Base-by-base conservation (phyloP, 2,797 vertebrate genomes). In the Tadarida brasiliensis region DNA sequence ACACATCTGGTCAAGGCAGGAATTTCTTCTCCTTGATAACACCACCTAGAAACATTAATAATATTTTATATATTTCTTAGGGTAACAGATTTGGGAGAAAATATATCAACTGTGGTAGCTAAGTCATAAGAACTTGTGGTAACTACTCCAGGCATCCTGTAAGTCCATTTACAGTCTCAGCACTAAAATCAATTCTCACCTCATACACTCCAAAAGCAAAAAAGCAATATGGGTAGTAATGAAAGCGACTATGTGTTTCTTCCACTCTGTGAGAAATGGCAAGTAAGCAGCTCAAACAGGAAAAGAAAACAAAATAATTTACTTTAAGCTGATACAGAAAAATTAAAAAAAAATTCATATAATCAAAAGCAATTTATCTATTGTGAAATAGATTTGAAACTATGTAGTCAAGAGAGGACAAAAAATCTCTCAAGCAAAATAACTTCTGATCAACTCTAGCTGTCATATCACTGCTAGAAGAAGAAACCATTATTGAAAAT, bases 361-460 rank as follows among this genome's bases (percentile, higher is more conserved):
- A 61, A 92, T 87, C 70, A 88, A 96, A 95, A 94, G 73, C 86
- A 96, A 92, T 33, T 70, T 47, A 68, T 67, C 68, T 90, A 63
- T 65, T 39, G 20, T 93, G 90, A 97, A 96, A 96, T 80, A 96
- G 84, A 94, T 30, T 20, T 86, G 82, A 95, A 93, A 95, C 51
- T 87, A 97, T 95, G 88, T 95, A 83, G 84, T 95, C 81, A 89
- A 96, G 76, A 95, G 33, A 83, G 59, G 90, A 96, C 83, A 63
- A 85, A 84, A 90, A 90, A 94, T 96, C 93, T 97, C 85, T 97
- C 97, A 97, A 96, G 96, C 96, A 97, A 96, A 92, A 98, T 88
- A 96, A 97, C 98, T 98, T 98, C 97, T 97, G 98, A 98, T 98
- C 96, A 97, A 97, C 95, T 98, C 87, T 26, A 97, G 96, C 73